Percentiles rank a stretch among this genome's conserved stretches.
Evolutionary conservation across 2,797 vertebrate genomes (phyloP).

Genomic region (Chromis chromis): DNA sequence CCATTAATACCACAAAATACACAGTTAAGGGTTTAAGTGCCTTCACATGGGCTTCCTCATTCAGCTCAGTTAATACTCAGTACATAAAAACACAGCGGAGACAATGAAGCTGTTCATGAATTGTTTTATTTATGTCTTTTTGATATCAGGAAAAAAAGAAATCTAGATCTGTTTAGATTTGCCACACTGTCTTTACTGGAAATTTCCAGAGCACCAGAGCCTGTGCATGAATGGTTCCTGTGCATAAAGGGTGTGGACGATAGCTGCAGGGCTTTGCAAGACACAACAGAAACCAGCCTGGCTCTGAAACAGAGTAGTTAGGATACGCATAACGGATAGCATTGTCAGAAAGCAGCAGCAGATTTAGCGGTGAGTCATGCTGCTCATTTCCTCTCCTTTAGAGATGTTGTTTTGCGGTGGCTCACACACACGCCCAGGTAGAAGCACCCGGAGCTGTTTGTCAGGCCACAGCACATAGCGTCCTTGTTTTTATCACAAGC

Average conservation of each 20-base stretch:
- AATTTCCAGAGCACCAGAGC: constrained; percentile 34
- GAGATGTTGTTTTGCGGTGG: constrained; percentile 11
- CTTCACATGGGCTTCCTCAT: background rate
- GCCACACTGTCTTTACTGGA: background rate
- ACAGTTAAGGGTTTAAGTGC: background rate
- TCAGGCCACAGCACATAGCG: constrained; percentile 29
- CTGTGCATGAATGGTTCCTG: background rate
- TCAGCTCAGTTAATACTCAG: background rate
- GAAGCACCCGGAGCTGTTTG: background rate
- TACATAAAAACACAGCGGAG: background rate
- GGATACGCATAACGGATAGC: constrained; percentile 16
- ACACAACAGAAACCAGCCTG: constrained; percentile 41
- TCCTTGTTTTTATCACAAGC: constrained; percentile 7
- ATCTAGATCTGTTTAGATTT: background rate
- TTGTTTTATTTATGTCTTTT: background rate
- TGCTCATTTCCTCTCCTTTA: background rate
- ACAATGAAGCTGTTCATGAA: background rate
- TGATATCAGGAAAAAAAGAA: background rate
- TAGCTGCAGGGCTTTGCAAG: constrained; percentile 24
- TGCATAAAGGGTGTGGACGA: constrained; percentile 50
- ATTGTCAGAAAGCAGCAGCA: constrained; percentile 14
- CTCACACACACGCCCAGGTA: constrained; percentile 42
- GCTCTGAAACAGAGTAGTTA: constrained; percentile 22
- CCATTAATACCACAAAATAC: constrained; percentile 5
- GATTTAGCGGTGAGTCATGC: constrained; percentile 46